A percentile compares a stretch with the other conserved stretches of the same genome.
Evolutionary conservation across 2,888 invertebrate species (phyloP).

Genomic region (Acronicta alni): DNA sequence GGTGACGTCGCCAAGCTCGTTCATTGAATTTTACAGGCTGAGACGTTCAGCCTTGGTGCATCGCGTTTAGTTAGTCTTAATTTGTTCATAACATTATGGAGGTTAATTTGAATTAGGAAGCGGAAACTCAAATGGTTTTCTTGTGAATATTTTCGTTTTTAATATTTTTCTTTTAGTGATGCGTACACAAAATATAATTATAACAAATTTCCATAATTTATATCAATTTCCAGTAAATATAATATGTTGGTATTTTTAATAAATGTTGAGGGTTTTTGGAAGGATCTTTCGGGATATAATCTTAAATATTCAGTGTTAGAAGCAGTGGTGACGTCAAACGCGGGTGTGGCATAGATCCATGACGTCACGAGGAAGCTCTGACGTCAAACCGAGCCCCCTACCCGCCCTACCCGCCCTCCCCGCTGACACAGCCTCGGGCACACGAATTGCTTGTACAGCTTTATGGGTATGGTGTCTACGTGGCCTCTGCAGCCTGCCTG

Average conservation of each 20-base stretch:
- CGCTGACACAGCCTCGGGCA: slow-evolving; percentile 58
- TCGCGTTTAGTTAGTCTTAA: slow-evolving; percentile 57
- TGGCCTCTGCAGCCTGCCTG: slow-evolving; percentile 55
- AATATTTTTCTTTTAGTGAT: not conserved
- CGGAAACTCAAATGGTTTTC: not conserved
- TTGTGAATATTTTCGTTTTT: not conserved
- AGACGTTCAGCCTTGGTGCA: slow-evolving; percentile 71
- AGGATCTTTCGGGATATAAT: slow-evolving; percentile 13
- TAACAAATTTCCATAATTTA: not conserved
- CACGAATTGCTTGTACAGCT: slow-evolving; percentile 75
- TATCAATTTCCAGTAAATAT: not conserved
- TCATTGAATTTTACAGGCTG: slow-evolving; percentile 85
- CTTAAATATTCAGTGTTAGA: slow-evolving; percentile 54
- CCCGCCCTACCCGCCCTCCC: slow-evolving; percentile 60
- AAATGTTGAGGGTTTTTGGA: not conserved
- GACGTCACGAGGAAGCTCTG: slow-evolving; percentile 87
- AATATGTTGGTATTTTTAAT: not conserved
- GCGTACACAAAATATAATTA: not conserved
- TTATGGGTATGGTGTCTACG: slow-evolving; percentile 80
- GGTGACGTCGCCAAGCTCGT: slow-evolving; percentile 83
- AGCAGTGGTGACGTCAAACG: slow-evolving; percentile 81
- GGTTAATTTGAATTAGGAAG: slow-evolving; percentile 13
- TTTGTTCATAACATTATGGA: slow-evolving; percentile 12
- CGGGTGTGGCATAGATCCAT: slow-evolving; percentile 85
- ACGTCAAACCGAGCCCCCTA: slow-evolving; percentile 81